Percentiles rank a stretch among this genome's conserved stretches.
phyloP scores from a whole-genome alignment of 2,888 invertebrate species.

The Disparrhopalites patrizii region DNA sequence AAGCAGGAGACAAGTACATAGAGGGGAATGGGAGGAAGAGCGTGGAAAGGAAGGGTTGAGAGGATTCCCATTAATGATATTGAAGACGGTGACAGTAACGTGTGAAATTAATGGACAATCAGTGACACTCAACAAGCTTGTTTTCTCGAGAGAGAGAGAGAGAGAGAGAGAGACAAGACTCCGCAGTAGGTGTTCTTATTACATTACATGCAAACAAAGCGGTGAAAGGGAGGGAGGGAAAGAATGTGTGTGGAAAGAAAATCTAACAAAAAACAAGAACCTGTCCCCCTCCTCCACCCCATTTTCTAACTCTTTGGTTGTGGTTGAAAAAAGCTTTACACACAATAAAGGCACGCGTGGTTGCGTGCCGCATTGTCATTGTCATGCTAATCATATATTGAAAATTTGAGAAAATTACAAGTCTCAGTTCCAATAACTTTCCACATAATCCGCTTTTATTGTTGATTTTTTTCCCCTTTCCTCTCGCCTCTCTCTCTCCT shows the following conservation, averaged over 20 bases:
- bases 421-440: not conserved
- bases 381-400: conserved; percentile 4
- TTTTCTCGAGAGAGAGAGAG: not conserved
- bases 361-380: not conserved
- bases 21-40: no score
- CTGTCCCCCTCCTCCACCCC: not conserved
- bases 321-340: not conserved
- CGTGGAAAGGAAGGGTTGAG: no score
- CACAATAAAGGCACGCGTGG: not conserved
- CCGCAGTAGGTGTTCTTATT: no score
- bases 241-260: not conserved
- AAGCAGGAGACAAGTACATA: no score
- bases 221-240: not conserved
- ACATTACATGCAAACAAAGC: not conserved
- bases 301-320: no score
- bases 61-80: conserved; percentile 1
- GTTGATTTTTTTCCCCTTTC: not conserved
- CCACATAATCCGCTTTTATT: conserved; percentile 5
- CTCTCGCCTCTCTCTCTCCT: not conserved
- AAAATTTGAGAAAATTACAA: not conserved
- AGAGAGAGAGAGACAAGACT: not conserved
- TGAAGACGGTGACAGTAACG: conserved; percentile 4
- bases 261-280: not conserved
- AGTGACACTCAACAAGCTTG: conserved; percentile 11
- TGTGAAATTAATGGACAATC: conserved; percentile 8